phyloP scores from a whole-genome alignment of 2,113 vertebrate species.

The Macrotus californicus region DNA sequence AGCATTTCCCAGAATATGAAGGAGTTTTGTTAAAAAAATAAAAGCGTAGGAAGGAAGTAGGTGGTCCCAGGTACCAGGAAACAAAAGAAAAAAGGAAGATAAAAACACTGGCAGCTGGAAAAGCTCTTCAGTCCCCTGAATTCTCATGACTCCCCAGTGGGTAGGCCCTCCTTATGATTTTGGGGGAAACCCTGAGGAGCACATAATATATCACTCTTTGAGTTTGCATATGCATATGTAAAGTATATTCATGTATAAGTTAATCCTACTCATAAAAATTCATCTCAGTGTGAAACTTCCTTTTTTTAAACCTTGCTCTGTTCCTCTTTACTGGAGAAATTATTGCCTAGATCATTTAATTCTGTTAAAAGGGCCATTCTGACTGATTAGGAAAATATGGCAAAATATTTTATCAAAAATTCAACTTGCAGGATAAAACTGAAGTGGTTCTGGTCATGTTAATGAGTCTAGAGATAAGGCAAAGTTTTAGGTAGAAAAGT shows the following conservation, averaged over 20 bases:
- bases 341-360: background rate
- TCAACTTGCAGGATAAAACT: background rate
- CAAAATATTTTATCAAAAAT: background rate
- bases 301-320: background rate
- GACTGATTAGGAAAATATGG: background rate
- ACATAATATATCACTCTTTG: background rate
- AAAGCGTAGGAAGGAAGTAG: background rate
- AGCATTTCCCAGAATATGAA: background rate
- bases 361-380: conserved; percentile 10
- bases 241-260: background rate
- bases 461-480: background rate
- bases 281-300: background rate
- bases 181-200: background rate
- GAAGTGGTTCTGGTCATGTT: background rate
- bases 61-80: background rate
- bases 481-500: background rate
- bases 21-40: background rate
- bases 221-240: background rate
- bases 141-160: background rate
- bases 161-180: rapidly evolving
- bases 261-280: background rate
- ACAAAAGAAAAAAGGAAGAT: background rate
- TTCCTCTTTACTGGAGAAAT: background rate
- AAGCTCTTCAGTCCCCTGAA: background rate
- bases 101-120: too few relatives aligned